Evolutionary conservation across 2,113 vertebrate genomes (phyloP).

Genomic region (Heterocephalus glaber): DNA sequence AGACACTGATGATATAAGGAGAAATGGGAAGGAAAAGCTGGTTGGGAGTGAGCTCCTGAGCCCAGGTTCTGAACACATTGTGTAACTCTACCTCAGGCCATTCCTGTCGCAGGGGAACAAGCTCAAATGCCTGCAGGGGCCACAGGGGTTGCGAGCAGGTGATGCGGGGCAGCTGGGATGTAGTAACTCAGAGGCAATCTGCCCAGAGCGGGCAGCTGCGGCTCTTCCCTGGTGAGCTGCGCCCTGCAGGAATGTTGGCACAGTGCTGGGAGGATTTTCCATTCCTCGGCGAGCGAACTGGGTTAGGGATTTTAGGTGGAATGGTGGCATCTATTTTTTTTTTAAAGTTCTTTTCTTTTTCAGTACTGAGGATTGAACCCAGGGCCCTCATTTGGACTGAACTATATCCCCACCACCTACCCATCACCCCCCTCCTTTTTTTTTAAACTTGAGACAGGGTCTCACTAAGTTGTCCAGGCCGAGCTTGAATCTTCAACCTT

Average conservation of each 20-base stretch:
- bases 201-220: conserved; percentile 49
- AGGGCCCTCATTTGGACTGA: not conserved
- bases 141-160: conserved; percentile 41
- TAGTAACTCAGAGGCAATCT: conserved; percentile 24
- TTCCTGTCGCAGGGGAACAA: not conserved
- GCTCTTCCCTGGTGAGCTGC: not conserved
- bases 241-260: conserved; percentile 62
- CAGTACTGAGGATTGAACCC: not conserved
- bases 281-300: conserved; percentile 22
- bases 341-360: not conserved
- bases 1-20: not conserved
- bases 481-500: not conserved
- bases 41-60: not conserved
- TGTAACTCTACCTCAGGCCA: not conserved
- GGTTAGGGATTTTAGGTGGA: conserved; percentile 55
- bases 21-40: conserved; percentile 7
- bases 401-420: not conserved
- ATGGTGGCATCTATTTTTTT: conserved; percentile 37
- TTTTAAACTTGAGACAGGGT: not conserved
- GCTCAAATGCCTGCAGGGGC: not conserved
- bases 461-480: not conserved
- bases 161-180: conserved; percentile 33
- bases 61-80: not conserved
- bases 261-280: conserved; percentile 12
- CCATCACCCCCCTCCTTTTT: not conserved